These are phyloP conservation scores for Tapirus indicus DNA, from an alignment of 2,797 vertebrate species.

Conservation along the genomic window DNA sequence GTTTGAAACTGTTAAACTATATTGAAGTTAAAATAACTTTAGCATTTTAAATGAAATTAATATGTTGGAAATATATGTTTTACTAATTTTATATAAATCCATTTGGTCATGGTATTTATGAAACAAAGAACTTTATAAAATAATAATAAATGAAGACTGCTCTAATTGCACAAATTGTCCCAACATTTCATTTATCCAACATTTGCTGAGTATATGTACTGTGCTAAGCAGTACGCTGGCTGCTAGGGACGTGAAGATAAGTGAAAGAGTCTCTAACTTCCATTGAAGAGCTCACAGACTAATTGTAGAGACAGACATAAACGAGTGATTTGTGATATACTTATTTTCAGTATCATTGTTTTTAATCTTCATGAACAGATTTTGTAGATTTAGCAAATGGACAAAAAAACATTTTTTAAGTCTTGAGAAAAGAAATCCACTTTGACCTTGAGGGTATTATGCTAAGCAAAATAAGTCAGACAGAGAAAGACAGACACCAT, in stretches of 20 bases:
- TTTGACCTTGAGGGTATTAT: neutral
- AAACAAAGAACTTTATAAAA: neutral
- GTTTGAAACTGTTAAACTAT: slow-evolving; percentile 25
- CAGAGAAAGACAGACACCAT: too few species aligned
- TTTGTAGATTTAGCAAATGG: slow-evolving; percentile 51
- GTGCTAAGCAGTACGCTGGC: neutral
- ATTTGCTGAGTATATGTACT: neutral
- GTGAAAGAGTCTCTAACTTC: neutral
- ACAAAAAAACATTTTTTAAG: neutral
- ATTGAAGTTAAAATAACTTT: slow-evolving; percentile 16
- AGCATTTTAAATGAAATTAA: slow-evolving; percentile 14
- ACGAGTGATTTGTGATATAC: neutral
- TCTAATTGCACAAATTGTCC: neutral
- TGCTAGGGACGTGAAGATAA: neutral
- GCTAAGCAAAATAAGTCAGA: too few species aligned
- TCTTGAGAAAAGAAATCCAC: neutral
- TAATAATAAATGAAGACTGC: neutral
- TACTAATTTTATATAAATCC: slow-evolving; percentile 33
- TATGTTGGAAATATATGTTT: slow-evolving; percentile 1
- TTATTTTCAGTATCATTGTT: slow-evolving; percentile 21
- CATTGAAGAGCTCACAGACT: neutral
- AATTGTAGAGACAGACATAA: neutral
- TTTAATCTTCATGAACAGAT: neutral
- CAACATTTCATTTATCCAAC: neutral
- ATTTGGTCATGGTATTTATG: neutral